Percentiles rank a stretch among this genome's conserved stretches.
Evolutionary conservation across 2,113 vertebrate species (phyloP).

Genomic region (Cyprinodon variegatus): DNA sequence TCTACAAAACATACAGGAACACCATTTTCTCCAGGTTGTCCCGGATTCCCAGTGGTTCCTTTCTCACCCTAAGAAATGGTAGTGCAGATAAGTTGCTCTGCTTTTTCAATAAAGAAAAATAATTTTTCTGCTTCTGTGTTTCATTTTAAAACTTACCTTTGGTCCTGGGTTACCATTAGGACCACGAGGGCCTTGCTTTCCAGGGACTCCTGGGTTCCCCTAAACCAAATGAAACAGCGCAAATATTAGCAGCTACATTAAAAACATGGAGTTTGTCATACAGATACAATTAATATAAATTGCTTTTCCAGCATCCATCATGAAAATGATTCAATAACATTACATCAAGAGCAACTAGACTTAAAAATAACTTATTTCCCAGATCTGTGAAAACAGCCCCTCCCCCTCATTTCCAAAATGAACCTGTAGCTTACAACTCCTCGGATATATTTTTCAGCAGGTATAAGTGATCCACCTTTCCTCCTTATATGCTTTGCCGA

Average conservation of each 20-base stretch:
- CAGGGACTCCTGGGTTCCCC: slow-evolving; percentile 61
- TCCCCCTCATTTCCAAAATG: too few species aligned
- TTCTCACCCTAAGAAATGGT: slow-evolving; percentile 59
- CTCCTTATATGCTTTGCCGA: too few species aligned
- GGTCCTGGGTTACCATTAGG: slow-evolving; percentile 37
- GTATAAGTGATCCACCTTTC: too few species aligned
- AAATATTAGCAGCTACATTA: neutral
- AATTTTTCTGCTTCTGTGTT: neutral
- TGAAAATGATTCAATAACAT: too few species aligned
- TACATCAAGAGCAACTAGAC: too few species aligned
- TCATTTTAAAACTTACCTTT: slow-evolving; percentile 52
- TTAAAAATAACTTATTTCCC: too few species aligned
- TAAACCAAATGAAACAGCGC: slow-evolving; percentile 28
- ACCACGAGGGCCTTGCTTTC: slow-evolving; percentile 58
- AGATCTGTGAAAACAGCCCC: too few species aligned
- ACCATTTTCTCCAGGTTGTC: slow-evolving; percentile 58
- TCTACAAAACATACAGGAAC: slow-evolving; percentile 13
- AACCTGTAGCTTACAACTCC: too few species aligned
- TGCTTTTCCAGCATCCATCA: too few species aligned
- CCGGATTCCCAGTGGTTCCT: slow-evolving; percentile 65
- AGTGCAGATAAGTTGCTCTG: neutral
- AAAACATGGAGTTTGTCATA: neutral
- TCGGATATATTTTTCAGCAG: too few species aligned
- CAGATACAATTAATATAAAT: neutral
- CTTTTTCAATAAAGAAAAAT: slow-evolving; percentile 1